Evolutionary conservation across 2,888 invertebrate species (phyloP), one percentile per base, ranked within the genome.

Genomic region (Ceriagrion tenellum): DNA sequence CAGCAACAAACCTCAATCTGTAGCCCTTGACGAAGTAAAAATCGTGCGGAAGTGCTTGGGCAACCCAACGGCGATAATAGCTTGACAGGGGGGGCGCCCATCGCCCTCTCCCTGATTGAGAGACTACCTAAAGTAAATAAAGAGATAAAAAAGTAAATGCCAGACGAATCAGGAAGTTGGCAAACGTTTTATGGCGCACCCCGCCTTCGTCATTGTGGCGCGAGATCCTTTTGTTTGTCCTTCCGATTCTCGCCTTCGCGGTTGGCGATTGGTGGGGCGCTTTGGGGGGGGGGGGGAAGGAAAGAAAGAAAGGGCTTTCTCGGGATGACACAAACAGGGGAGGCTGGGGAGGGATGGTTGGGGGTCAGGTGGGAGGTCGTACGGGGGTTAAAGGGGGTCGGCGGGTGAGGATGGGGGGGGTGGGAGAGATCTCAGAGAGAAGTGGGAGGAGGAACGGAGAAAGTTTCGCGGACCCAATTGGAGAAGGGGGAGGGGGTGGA

Each of bases 141-240:
- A 69, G 26, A 59, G 59, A 59, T 16, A 20, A 20, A 56, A 56
- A 59, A 20, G 59, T 20, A 26, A 26, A 69, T 69, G 8, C 69
- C 69, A n/a, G n/a, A 69, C 69, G 69, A 69, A 69, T n/a, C 26
- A 69, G 69, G 69, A 69, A 69, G 69, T 26, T 69, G 69, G 69
- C 12, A 59, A 59, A 59, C 59, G 18, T 59, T 59, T 59, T 59
- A 16, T 16, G 69, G n/a, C 69, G 23, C 69, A 69, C 35, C 35
- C 81, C 13, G 16, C 35, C 81, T 35, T 16, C 26, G 81, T 16
- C 69, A 26, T 26, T 26, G 69, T 35, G 13, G 35, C 35, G 30
- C 81, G 10, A 3, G 35, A 81, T 16, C 26, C 81, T 13, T 81
- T 81, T 81, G 81, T 81, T 81, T 81, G 81, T 81, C 81, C 81